phyloP scores from a whole-genome alignment of 2,888 invertebrate genomes.

The Apoderus coryli region DNA sequence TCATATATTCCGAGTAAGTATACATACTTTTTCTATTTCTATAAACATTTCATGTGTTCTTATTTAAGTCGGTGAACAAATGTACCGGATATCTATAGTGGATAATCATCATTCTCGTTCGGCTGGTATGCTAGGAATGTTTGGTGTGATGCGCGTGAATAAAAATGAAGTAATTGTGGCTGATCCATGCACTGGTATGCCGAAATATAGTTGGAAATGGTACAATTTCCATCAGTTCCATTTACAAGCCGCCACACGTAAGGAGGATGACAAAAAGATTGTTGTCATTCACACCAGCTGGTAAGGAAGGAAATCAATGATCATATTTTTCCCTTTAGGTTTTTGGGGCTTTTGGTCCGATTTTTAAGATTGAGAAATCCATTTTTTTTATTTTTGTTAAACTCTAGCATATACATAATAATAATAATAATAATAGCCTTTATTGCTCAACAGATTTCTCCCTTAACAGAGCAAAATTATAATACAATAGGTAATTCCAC shows the following conservation, averaged over 20 bases:
- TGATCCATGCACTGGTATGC: conserved; percentile 36
- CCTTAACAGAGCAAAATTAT: too few species aligned
- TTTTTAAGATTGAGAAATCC: too few species aligned
- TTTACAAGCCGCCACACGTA: conserved; percentile 35
- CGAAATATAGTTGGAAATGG: conserved; percentile 42
- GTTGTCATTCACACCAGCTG: conserved; percentile 48
- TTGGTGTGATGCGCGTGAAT: conserved; percentile 42
- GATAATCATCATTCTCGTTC: conserved; percentile 47
- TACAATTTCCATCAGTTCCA: conserved; percentile 42
- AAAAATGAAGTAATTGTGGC: conserved; percentile 41
- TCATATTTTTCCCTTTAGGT: conserved; percentile 1
- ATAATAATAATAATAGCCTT: too few species aligned
- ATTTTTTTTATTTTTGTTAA: background rate
- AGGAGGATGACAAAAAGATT: conserved; percentile 40
- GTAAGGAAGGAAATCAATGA: too few species aligned
- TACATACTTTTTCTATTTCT: too few species aligned
- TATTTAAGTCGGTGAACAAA: conserved; percentile 32
- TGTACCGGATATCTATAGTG: conserved; percentile 45
- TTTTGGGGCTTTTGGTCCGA: conserved; percentile 2
- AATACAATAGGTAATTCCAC: too few species aligned
- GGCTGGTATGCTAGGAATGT: conserved; percentile 42
- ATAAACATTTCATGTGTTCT: conserved; percentile 1
- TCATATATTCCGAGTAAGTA: conserved; percentile 28
- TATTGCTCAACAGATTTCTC: too few species aligned
- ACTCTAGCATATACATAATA: too few species aligned